Conservation (phyloP, 2,113 vertebrate genomes). For the Arvicanthis niloticus region DNA sequence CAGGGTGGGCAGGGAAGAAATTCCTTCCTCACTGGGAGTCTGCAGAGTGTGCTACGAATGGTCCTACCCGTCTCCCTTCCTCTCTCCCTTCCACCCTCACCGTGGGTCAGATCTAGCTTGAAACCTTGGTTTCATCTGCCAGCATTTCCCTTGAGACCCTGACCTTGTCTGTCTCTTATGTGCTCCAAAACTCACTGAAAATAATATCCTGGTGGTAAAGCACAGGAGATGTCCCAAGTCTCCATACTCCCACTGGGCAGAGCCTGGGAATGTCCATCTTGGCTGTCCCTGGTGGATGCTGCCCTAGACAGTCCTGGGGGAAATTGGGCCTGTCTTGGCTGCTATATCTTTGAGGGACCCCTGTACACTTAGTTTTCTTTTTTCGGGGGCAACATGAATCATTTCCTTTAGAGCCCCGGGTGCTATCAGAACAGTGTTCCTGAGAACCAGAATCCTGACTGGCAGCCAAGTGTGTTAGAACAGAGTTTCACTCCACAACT, state of each 20-base stretch:
- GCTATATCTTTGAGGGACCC: not conserved
- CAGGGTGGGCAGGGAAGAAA: not conserved
- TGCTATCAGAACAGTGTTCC: not conserved
- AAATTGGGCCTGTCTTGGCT: too few species aligned
- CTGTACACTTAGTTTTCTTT: not conserved
- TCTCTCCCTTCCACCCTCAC: fast-evolving
- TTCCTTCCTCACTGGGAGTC: not conserved
- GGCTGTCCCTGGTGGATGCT: not conserved
- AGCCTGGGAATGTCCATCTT: too few species aligned
- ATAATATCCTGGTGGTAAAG: too few species aligned
- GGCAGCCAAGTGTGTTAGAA: not conserved
- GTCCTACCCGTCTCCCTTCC: not conserved
- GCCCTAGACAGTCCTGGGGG: too few species aligned
- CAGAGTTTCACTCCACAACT: not conserved
- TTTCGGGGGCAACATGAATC: not conserved
- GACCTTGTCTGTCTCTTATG: not conserved
- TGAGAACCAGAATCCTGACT: fast-evolving
- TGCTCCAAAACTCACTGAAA: not conserved
- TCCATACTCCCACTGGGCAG: fast-evolving
- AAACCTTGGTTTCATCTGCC: not conserved
- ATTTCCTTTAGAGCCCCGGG: not conserved
- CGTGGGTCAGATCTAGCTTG: not conserved
- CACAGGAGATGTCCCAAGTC: not conserved
- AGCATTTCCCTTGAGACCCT: not conserved
- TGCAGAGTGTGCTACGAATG: not conserved